A percentile compares a stretch with the other conserved stretches of the same genome.
Conservation (phyloP, 2,888 invertebrate species). For the Drosophila mimetica region DNA sequence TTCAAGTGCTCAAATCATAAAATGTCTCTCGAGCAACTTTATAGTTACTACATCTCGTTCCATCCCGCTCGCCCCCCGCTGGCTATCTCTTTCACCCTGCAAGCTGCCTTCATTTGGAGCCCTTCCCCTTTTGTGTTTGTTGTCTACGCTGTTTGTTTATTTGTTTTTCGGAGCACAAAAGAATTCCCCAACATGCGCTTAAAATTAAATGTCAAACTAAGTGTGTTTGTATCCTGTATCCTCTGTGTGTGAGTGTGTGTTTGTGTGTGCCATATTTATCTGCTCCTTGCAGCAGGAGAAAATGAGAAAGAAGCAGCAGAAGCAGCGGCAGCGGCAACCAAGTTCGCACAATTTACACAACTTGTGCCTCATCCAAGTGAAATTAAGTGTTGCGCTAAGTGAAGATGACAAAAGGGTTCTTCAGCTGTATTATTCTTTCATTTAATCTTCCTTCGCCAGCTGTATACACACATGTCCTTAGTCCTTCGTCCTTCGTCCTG, state of each 20-base stretch:
- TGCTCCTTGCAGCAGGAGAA: slow-evolving; percentile 46
- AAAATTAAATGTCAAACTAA: slow-evolving; percentile 81
- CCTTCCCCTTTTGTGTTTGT: slow-evolving; percentile 49
- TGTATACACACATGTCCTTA: slow-evolving; percentile 24
- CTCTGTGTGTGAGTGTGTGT: slow-evolving; percentile 34
- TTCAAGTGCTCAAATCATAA: slow-evolving; percentile 80
- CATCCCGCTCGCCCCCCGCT: not conserved
- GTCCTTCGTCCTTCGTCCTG: slow-evolving; percentile 8
- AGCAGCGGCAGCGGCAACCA: slow-evolving; percentile 60
- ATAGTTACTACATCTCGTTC: slow-evolving; percentile 64
- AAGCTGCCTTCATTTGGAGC: not conserved
- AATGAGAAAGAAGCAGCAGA: slow-evolving; percentile 45
- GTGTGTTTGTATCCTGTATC: slow-evolving; percentile 41
- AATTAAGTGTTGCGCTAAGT: slow-evolving; percentile 80
- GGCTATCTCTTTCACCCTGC: no score
- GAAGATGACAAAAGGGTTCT: slow-evolving; percentile 80
- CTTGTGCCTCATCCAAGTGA: slow-evolving; percentile 69
- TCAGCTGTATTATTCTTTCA: slow-evolving; percentile 78
- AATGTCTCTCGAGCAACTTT: slow-evolving; percentile 79
- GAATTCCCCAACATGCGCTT: slow-evolving; percentile 82
- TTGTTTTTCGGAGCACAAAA: slow-evolving; percentile 77
- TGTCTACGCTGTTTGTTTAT: slow-evolving; percentile 69
- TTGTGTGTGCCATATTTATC: slow-evolving; percentile 68
- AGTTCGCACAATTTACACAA: slow-evolving; percentile 78
- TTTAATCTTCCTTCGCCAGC: slow-evolving; percentile 62